Evolutionary conservation across 2,888 invertebrate genomes (phyloP).

Genomic region (Drosophila neoperkinsi): DNA sequence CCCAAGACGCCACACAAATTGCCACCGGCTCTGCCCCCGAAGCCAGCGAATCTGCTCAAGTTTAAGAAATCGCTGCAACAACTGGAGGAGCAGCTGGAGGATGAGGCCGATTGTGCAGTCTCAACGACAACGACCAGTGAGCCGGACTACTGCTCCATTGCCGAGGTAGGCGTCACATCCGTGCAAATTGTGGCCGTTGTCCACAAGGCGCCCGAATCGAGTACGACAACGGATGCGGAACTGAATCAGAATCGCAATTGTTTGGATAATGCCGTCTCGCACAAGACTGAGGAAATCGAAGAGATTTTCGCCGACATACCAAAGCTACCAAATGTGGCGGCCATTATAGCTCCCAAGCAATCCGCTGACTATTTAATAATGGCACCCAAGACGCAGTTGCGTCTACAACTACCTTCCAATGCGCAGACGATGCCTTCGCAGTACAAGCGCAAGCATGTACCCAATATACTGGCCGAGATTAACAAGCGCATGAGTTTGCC

Average conservation of each 20-base stretch:
- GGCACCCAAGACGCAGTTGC: constrained; percentile 50
- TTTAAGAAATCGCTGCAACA: constrained; percentile 86
- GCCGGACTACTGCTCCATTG: constrained; percentile 92
- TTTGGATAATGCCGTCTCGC: constrained; percentile 62
- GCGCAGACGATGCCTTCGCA: constrained; percentile 58
- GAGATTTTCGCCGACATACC: constrained; percentile 88
- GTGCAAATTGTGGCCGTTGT: constrained; percentile 87
- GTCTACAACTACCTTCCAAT: constrained; percentile 54
- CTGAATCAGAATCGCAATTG: constrained; percentile 1
- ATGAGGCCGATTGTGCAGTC: constrained; percentile 62
- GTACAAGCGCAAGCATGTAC: constrained; percentile 83
- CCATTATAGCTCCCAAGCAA: constrained; percentile 89
- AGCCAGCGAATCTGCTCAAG: constrained; percentile 90
- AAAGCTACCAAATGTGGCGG: constrained; percentile 90
- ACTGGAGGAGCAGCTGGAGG: constrained; percentile 71
- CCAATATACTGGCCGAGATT: constrained; percentile 83
- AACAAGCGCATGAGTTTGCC: constrained; percentile 82
- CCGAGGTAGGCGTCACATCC: constrained; percentile 87
- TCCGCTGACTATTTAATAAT: constrained; percentile 58
- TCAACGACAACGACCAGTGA: constrained; percentile 85
- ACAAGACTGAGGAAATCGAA: constrained; percentile 84
- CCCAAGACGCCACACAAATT: constrained; percentile 68
- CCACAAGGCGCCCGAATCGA: constrained; percentile 77
- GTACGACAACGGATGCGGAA: constrained; percentile 66
- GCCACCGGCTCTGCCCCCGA: constrained; percentile 92